phyloP scores from a whole-genome alignment of 2,113 vertebrate genomes.

The Campylomormyrus numenius region DNA sequence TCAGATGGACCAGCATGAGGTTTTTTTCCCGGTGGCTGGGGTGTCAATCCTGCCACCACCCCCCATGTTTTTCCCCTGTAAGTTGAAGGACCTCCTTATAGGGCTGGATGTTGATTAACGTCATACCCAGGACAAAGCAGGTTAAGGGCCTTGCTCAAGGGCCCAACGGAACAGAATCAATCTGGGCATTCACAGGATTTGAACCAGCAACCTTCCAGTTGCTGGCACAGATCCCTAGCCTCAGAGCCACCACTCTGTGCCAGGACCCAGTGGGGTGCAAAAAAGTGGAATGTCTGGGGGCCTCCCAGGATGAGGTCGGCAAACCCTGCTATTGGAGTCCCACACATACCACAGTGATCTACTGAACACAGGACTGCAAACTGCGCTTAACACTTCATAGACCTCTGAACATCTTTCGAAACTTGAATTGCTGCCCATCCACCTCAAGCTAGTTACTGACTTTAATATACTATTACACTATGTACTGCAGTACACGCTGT shows the following conservation, averaged over 20 bases:
- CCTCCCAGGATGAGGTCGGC: background rate
- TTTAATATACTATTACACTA: background rate
- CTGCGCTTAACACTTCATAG: background rate
- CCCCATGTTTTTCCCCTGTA: no score
- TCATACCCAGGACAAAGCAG: no score
- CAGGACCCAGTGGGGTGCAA: background rate
- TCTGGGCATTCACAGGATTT: no score
- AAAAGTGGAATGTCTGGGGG: background rate
- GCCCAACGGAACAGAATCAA: no score
- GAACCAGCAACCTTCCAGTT: no score
- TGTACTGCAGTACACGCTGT: background rate
- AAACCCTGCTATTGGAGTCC: background rate
- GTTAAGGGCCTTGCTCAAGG: no score
- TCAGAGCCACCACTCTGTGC: no score
- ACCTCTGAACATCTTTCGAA: background rate
- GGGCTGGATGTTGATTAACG: no score
- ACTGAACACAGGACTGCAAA: background rate
- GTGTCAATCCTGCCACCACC: no score
- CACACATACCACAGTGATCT: background rate
- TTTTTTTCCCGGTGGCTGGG: no score
- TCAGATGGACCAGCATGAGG: no score
- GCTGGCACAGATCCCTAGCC: no score
- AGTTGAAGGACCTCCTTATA: background rate
- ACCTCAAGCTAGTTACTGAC: background rate
- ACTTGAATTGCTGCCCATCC: background rate